phyloP scores from a whole-genome alignment of 2,888 invertebrate genomes.

The Polydrusus pterygomalis region DNA sequence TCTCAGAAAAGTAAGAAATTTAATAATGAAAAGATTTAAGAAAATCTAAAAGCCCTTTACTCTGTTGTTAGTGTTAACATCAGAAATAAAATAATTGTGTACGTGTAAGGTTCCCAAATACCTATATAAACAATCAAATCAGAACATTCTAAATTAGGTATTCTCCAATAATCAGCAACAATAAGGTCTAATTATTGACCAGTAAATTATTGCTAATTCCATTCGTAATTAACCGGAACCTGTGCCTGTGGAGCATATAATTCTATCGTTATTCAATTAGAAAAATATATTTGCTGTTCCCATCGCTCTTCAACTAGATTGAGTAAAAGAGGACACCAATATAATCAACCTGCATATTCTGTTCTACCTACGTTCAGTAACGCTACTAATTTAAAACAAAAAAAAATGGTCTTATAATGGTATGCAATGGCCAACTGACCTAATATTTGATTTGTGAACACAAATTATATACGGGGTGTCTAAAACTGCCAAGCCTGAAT shows the following conservation, averaged over 20 bases:
- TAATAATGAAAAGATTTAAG: too few relatives aligned
- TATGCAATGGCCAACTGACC: not conserved
- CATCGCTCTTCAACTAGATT: too few relatives aligned
- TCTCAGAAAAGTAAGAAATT: too few relatives aligned
- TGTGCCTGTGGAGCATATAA: conserved; percentile 31
- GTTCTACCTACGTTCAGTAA: too few relatives aligned
- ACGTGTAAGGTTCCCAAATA: too few relatives aligned
- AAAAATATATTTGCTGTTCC: conserved; percentile 8
- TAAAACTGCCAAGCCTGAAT: not conserved
- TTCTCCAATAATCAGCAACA: conserved; percentile 1
- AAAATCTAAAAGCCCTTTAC: too few relatives aligned
- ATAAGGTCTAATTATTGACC: conserved; percentile 9
- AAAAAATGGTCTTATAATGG: not conserved
- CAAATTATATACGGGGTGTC: not conserved
- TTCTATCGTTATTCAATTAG: conserved; percentile 32
- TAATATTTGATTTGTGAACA: conserved; percentile 4
- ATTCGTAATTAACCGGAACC: not conserved
- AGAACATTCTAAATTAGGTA: not conserved
- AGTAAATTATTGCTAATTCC: not conserved
- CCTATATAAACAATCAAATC: not conserved
- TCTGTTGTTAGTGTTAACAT: too few relatives aligned
- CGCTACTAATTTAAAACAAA: not conserved
- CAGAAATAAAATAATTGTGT: too few relatives aligned
- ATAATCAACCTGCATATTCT: too few relatives aligned
- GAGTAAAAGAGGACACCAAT: too few relatives aligned